Base-by-base conservation (phyloP, 2,113 vertebrate genomes). In the Piaya cayana region DNA sequence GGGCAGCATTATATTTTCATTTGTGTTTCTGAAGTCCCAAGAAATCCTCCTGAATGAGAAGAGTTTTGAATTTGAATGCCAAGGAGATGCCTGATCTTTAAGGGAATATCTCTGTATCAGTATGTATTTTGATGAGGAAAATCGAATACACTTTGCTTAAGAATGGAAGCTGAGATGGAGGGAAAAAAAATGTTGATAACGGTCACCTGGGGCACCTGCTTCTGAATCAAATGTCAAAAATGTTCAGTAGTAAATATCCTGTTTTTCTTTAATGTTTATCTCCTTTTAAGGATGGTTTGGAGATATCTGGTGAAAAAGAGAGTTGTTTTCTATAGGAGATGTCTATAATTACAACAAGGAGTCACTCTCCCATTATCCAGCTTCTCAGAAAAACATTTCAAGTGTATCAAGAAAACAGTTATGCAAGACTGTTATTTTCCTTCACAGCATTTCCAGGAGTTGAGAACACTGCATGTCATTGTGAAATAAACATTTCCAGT, bases 401-500 rank as follows among this genome's bases (percentile, higher is more conserved):
- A 47, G 8, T 1, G 2, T 56, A 56, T 27, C 21, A 12, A 80
- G 67, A 72, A 86, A 86, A 79, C 13, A 8, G 5, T 14, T 45
- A 15, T 45, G 43, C 5, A 45, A 45, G 43, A 45, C 15, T 45
- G 18, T 16, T 45, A 18, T 86, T 13, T 23, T 77, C 19, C 20
- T 69, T 6, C 37, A 21, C 19, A 9, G 15, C 29, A 8, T 84
- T 92, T 37, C 9, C 21, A 42, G 27, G 29, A 70, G 8, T 0
- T 34, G 11, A 27, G 11, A 90, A 55, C 6, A 32, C 0, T 0
- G 15, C 1, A 8, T 15, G 6, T 16, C 27, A 32, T 6, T 74
- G n/a, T 36, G 22, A 79, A 88, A 68, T 9, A 22, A 85, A 3
- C 3, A 18, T 19, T 36, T 78, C 8, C 15, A 12, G 6, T 50